Evolutionary conservation across 2,113 vertebrate genomes (phyloP).

Genomic region (Ivindomyrus marchei): DNA sequence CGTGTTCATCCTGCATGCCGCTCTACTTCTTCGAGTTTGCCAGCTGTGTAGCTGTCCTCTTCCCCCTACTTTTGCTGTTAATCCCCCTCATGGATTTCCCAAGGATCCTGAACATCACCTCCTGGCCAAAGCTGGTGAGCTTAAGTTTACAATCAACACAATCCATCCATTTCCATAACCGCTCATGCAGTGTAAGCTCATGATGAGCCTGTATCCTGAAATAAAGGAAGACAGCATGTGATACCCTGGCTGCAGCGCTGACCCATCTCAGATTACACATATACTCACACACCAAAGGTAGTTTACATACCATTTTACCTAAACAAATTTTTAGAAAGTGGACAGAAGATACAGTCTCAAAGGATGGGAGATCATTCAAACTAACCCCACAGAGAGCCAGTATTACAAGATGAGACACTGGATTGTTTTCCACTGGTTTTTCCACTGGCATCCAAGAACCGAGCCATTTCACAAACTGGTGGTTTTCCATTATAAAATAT

Average conservation of each 20-base stretch:
- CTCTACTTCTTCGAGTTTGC: conserved; percentile 69
- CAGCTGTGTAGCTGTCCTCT: conserved; percentile 62
- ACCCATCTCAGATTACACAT: not conserved
- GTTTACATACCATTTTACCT: not conserved
- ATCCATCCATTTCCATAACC: not conserved
- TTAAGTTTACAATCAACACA: not conserved
- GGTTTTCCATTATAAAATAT: not conserved
- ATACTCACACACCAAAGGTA: not conserved
- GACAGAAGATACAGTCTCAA: not conserved
- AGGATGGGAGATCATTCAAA: not conserved
- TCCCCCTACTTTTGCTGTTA: conserved; percentile 49
- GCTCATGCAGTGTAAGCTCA: not conserved
- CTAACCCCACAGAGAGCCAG: not conserved
- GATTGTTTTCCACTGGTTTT: not conserved
- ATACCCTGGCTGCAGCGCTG: not conserved
- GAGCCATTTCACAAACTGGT: not conserved
- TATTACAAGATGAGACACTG: not conserved
- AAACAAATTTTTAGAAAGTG: not conserved
- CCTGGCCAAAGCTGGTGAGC: conserved; percentile 48
- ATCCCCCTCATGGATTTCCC: conserved; percentile 45
- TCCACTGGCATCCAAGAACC: not conserved
- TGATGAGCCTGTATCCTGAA: not conserved
- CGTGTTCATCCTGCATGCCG: conserved; percentile 47
- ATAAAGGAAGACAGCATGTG: not conserved
- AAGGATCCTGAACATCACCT: conserved; percentile 29